Evolutionary conservation across 2,888 invertebrate species (phyloP).

Genomic region (Hyalella azteca): DNA sequence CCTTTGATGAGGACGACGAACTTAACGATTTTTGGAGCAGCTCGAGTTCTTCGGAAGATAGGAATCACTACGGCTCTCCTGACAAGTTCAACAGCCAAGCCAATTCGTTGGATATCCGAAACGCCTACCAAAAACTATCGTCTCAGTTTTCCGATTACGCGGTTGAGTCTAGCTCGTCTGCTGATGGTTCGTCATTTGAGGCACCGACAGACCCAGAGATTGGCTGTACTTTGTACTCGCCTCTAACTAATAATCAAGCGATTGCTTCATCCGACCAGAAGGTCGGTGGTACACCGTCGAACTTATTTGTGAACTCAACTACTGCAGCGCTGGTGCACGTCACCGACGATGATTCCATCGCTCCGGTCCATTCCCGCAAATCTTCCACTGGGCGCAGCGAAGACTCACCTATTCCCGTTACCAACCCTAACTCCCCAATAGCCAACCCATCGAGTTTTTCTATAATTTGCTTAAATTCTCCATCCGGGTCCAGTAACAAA

Average conservation of each 20-base stretch:
- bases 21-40: not conserved
- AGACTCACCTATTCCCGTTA: too few relatives aligned
- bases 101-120: not conserved
- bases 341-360: not conserved
- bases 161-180: slow-evolving; percentile 11
- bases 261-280: not conserved
- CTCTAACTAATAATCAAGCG: too few relatives aligned
- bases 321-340: not conserved
- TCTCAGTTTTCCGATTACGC: slow-evolving; percentile 11
- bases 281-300: not conserved
- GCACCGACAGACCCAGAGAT: not conserved
- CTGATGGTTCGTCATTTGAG: slow-evolving; percentile 24
- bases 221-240: not conserved
- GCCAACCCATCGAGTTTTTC: too few relatives aligned
- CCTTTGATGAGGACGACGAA: slow-evolving; percentile 13
- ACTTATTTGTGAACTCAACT: not conserved
- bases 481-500: too few relatives aligned
- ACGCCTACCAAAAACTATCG: slow-evolving; percentile 2
- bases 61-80: slow-evolving; percentile 4
- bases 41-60: slow-evolving; percentile 12
- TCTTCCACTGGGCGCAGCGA: not conserved
- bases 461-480: too few relatives aligned
- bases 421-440: too few relatives aligned
- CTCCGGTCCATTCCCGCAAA: slow-evolving; percentile 12
- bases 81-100: not conserved